Evolutionary conservation across 2,113 vertebrate genomes (phyloP).

Genomic region (Ptilonorhynchus violaceus): DNA sequence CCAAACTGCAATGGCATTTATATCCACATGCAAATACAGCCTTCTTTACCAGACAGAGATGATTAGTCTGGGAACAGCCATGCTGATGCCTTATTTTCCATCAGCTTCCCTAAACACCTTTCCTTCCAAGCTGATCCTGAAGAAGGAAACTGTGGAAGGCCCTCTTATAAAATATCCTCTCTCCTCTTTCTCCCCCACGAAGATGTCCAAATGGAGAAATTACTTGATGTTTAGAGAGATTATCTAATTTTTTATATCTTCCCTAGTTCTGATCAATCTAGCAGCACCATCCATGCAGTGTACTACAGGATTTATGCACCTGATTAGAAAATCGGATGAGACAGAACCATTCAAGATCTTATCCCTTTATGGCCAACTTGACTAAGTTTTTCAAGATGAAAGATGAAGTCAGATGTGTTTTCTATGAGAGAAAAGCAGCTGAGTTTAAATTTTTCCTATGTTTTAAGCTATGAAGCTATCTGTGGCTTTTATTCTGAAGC

Average conservation of each 20-base stretch:
- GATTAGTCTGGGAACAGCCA: background rate
- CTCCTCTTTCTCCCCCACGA: background rate
- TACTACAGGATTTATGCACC: background rate
- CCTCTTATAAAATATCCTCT: background rate
- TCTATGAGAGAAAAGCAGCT: background rate
- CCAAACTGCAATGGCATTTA: background rate
- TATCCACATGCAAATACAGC: background rate
- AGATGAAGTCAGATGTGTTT: background rate
- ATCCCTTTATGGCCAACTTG: background rate
- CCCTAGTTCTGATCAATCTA: background rate
- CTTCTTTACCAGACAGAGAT: background rate
- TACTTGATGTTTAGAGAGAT: background rate
- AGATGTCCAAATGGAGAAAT: background rate
- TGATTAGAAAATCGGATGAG: conserved; percentile 8
- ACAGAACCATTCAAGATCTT: background rate
- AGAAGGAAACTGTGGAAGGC: background rate
- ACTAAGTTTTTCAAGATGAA: conserved; percentile 9
- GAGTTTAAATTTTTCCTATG: background rate
- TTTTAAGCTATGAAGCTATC: background rate
- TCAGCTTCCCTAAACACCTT: background rate
- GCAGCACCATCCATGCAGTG: background rate
- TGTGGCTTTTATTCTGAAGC: background rate
- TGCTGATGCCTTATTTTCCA: background rate
- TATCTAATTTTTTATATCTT: background rate
- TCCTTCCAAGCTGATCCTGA: background rate